Evolutionary conservation across 1,140 invertebrate species (phyloP), one percentile per base, ranked within the genome.

Genomic region (Pachyrhynchus sulphureomaculatus): DNA sequence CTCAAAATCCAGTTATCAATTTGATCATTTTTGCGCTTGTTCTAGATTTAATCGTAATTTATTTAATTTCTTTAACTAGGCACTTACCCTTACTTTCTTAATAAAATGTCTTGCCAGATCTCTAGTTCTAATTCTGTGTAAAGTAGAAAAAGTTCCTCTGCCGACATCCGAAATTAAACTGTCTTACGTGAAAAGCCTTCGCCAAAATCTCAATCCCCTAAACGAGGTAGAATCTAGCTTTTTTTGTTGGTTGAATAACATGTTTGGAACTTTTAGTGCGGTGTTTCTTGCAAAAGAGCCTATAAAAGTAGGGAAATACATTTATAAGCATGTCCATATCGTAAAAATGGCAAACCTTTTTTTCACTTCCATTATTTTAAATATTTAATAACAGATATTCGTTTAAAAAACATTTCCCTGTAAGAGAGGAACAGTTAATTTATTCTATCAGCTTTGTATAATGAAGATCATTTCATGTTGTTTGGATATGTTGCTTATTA

Each of bases 241-340:
- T 42, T 84, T 85, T 12, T 96, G 85, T 66, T 88, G 87, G 74
- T 96, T 96, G 64, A 87, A 80, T 18, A 86, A 87, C 66, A 95
- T 75, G 77, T 93, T 87, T 0, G 96, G 76, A 0, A 92, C 87
- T 68, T 88, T 88, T 8, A 96, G 77, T 0, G 93, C 82, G 0
- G 89, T 86, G 76, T 95, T 96, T 60, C 93, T 82, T 1, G 91
- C 89, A 75, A 96, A 95, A 10, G 91, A 87, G 42, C 91, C 90
- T 53, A 91, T 88, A 66, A 68, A 83, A 75, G 80, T 67, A 18
- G 15, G n/a, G 6, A 29, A 49, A 52, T 13, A 49, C 26, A 49
- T 5, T 20, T 15, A 32, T 4, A 32, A 32, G 12, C 5, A 6
- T 32, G 12, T 32, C 5, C 29, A 32, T 12, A 4, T 45, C 4